phyloP scores from a whole-genome alignment of 2,113 vertebrate genomes.

The Corythornis cristatus region DNA sequence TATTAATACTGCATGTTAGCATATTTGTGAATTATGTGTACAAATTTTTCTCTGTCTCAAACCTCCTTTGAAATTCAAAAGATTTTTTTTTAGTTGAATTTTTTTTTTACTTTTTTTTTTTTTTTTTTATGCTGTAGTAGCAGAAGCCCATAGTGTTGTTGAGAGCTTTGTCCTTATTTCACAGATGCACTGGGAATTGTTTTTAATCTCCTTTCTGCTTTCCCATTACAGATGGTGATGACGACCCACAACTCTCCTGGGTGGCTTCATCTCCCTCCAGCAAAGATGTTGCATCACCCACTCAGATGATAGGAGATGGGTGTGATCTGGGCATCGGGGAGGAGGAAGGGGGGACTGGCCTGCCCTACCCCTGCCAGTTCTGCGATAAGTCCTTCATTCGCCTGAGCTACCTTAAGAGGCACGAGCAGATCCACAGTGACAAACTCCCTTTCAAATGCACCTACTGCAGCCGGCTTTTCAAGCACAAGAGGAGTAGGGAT shows the following conservation, averaged over 20 bases:
- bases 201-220: conserved; percentile 87
- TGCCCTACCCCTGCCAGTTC: conserved; percentile 99
- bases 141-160: conserved; percentile 69
- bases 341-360: conserved; percentile 95
- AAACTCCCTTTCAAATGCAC: conserved; percentile 99
- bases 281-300: conserved; percentile 98
- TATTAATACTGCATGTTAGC: background rate
- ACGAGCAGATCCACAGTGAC: conserved; percentile 99
- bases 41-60: background rate
- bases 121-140: conserved; percentile 57
- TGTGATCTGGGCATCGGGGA: conserved; percentile 96
- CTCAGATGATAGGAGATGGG: conserved; percentile 96
- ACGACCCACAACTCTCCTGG: conserved; percentile 98
- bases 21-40: background rate
- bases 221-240: conserved; percentile 95
- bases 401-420: conserved; percentile 98
- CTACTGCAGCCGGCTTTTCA: conserved; percentile 98
- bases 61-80: conserved; percentile 40
- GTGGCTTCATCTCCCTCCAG: conserved; percentile 99
- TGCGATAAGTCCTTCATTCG: conserved; percentile 99
- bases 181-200: conserved; percentile 86
- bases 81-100: background rate
- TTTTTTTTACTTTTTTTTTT: background rate
- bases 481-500: conserved; percentile 98
- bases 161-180: conserved; percentile 91